Evolutionary conservation across 2,113 vertebrate species (phyloP).

Genomic region (Plotosus lineatus): DNA sequence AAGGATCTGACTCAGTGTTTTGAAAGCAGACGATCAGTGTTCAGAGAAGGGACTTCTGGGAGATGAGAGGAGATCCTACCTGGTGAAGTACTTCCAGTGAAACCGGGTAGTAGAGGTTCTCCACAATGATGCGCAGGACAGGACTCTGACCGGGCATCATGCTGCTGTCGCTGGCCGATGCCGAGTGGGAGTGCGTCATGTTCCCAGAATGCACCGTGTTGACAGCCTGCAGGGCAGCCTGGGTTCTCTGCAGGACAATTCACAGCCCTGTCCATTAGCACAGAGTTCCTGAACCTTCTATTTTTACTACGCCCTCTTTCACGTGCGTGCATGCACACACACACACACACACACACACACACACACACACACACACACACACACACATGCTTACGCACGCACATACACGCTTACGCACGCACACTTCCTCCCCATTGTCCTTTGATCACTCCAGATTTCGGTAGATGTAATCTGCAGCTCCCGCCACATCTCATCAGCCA

Average conservation of each 20-base stretch:
- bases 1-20: background rate
- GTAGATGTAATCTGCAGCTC: background rate
- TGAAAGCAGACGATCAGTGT: background rate
- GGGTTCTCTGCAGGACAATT: conserved; percentile 66
- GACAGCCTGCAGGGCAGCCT: conserved; percentile 69
- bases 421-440: conserved; percentile 19
- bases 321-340: conserved; percentile 2
- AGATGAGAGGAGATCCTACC: conserved; percentile 65
- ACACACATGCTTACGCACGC: background rate
- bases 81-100: conserved; percentile 81
- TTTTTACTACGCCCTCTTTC: too few relatives aligned
- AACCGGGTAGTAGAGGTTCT: conserved; percentile 78
- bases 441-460: conserved; percentile 22
- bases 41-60: background rate
- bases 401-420: background rate
- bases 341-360: background rate
- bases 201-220: conserved; percentile 67
- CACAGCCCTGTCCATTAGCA: conserved; percentile 6
- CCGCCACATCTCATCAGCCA: background rate
- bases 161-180: conserved; percentile 56
- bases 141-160: conserved; percentile 64
- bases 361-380: conserved; percentile 1
- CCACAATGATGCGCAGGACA: conserved; percentile 81
- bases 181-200: conserved; percentile 55
- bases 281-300: background rate